A percentile compares a stretch with the other conserved stretches of the same genome.
These are phyloP conservation scores for Lophura nycthemera DNA, from an alignment of 2,113 vertebrate genomes.

Conservation along the genomic window DNA sequence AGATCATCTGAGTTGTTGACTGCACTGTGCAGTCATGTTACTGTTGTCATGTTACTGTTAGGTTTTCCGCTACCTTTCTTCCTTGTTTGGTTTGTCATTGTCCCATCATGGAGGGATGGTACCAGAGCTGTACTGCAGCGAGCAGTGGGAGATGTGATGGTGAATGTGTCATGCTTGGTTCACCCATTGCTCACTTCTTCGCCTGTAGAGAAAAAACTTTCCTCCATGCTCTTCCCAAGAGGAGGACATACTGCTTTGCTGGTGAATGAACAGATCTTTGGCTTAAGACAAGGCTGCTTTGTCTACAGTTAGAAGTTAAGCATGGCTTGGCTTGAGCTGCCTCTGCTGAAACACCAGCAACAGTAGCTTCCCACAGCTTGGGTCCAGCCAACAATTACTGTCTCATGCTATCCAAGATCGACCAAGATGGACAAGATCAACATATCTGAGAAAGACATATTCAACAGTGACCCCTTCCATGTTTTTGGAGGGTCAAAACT, in stretches of 20 bases:
- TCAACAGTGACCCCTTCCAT: neutral
- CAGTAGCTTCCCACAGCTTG: neutral
- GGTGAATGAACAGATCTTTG: neutral
- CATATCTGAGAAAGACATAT: neutral
- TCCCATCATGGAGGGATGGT: accelerated
- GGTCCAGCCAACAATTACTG: neutral
- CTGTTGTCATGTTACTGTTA: neutral
- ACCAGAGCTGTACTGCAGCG: neutral
- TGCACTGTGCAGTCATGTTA: neutral
- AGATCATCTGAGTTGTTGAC: neutral
- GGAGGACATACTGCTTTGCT: neutral
- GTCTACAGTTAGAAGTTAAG: neutral
- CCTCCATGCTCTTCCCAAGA: neutral
- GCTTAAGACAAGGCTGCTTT: neutral
- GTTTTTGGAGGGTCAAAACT: neutral
- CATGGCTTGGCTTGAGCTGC: neutral
- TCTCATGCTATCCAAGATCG: neutral
- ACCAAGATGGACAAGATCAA: neutral
- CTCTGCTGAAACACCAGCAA: neutral
- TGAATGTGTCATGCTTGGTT: neutral
- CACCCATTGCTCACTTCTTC: neutral
- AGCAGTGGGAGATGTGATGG: neutral
- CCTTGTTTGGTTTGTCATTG: neutral
- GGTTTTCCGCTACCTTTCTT: neutral
- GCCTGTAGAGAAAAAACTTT: neutral